Evolutionary conservation across 2,797 vertebrate species (phyloP).

Genomic region (Rhyacichthys aspro): DNA sequence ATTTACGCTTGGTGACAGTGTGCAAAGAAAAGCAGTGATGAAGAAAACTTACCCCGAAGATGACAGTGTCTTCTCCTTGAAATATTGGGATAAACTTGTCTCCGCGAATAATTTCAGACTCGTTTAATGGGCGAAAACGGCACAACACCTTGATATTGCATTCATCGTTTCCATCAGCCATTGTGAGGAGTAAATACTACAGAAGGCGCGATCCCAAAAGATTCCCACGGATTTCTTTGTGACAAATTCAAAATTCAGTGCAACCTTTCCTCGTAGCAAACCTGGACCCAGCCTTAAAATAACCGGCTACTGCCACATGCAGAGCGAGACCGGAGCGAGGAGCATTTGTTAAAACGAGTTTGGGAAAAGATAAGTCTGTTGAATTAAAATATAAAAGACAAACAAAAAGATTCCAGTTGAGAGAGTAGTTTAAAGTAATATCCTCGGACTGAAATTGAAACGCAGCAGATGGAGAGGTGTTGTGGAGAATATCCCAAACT

Average conservation of each 20-base stretch:
- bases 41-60: conserved; percentile 86
- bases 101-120: conserved; percentile 88
- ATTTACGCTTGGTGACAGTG: conserved; percentile 11
- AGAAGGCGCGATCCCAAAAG: conserved; percentile 34
- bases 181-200: conserved; percentile 58
- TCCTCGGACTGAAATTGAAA: conserved; percentile 20
- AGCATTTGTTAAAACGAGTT: conserved; percentile 61
- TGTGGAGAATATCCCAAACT: conserved; percentile 58
- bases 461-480: conserved; percentile 51
- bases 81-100: conserved; percentile 93
- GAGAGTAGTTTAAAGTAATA: conserved; percentile 18
- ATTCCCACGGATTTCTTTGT: conserved; percentile 18
- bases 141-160: conserved; percentile 97
- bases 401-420: conserved; percentile 13
- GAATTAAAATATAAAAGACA: conserved; percentile 20
- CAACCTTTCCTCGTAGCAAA: conserved; percentile 21
- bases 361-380: conserved; percentile 35
- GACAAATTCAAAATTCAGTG: conserved; percentile 4
- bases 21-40: not conserved
- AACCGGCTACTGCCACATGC: conserved; percentile 42
- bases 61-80: conserved; percentile 90
- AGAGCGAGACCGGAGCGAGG: conserved; percentile 34
- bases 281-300: conserved; percentile 28
- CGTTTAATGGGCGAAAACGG: conserved; percentile 92
- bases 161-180: conserved; percentile 89